Percentiles rank a stretch among this genome's conserved stretches.
Conservation (phyloP, 64 coral and sea anemone genomes). For the Porites lutea region DNA sequence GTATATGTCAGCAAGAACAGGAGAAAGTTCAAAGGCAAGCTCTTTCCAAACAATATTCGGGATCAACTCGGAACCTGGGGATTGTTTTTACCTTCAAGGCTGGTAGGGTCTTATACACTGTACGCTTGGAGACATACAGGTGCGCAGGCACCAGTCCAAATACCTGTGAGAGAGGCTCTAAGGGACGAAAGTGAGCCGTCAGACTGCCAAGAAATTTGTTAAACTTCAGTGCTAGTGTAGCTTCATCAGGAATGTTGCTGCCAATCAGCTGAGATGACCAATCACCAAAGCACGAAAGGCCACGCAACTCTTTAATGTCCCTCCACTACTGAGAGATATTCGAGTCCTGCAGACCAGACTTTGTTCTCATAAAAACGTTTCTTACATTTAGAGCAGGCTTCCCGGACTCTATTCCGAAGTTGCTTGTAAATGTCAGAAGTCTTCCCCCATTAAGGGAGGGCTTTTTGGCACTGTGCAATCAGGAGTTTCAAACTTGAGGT, state of each 20-base stretch:
- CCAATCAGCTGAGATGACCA: slow-evolving; percentile 32
- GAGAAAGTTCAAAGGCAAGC: too few species aligned
- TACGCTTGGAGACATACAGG: too few species aligned
- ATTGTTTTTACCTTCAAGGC: too few species aligned
- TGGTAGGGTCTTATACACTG: too few species aligned
- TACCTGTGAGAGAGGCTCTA: too few species aligned
- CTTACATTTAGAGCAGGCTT: slow-evolving; percentile 14
- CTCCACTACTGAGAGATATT: slow-evolving; percentile 36
- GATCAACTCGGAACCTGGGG: background rate
- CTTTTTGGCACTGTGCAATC: slow-evolving; percentile 31
- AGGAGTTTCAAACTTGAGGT: slow-evolving; percentile 24
- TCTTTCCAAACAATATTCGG: too few species aligned
- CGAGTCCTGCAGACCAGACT: slow-evolving; percentile 13
- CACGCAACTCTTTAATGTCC: slow-evolving; percentile 42
- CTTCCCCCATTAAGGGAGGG: background rate
- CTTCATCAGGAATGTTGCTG: background rate
- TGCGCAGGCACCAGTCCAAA: too few species aligned
- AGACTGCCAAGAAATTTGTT: too few species aligned
- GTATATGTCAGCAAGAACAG: too few species aligned
- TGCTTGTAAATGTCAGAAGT: slow-evolving; percentile 43
- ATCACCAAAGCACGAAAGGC: slow-evolving; percentile 19
- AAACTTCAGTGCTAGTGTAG: too few species aligned
- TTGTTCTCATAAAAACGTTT: slow-evolving; percentile 45
- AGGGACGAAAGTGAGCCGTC: too few species aligned
- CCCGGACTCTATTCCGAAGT: slow-evolving; percentile 36